These are phyloP conservation scores for Falco biarmicus DNA, from an alignment of 2,797 vertebrate species.

Conservation along the genomic window DNA sequence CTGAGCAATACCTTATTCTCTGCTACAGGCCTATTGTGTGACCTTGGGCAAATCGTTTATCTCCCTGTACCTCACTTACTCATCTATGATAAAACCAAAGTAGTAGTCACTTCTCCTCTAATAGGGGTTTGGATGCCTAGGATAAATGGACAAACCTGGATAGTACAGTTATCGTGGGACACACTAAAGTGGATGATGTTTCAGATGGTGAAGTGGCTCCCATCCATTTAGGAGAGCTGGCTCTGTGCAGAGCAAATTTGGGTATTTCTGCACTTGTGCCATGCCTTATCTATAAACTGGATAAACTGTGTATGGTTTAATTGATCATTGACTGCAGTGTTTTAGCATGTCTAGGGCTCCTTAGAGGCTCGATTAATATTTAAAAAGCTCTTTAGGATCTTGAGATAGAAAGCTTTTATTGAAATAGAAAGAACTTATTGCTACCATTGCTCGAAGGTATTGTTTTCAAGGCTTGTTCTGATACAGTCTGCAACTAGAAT, in stretches of 20 bases:
- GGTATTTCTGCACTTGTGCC: neutral
- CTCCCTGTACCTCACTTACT: conserved; percentile 24
- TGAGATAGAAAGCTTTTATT: conserved; percentile 53
- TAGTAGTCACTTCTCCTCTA: neutral
- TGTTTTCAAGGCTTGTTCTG: conserved; percentile 49
- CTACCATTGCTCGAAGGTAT: conserved; percentile 11
- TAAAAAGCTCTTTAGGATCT: conserved; percentile 56
- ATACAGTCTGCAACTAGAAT: neutral
- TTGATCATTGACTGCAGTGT: conserved; percentile 58
- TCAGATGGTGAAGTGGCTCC: conserved; percentile 33
- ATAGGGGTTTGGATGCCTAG: conserved; percentile 7
- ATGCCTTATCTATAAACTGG: conserved; percentile 27
- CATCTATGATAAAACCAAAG: conserved; percentile 48
- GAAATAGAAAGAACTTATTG: conserved; percentile 43
- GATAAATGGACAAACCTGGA: conserved; percentile 22
- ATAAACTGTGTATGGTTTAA: conserved; percentile 42
- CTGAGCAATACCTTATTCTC: neutral
- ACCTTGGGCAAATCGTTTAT: conserved; percentile 38
- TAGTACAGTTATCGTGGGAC: neutral
- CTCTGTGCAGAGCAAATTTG: neutral
- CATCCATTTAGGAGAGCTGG: neutral
- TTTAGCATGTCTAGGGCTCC: conserved; percentile 51
- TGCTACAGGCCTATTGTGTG: neutral
- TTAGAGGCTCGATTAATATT: conserved; percentile 64
- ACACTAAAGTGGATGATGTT: neutral